These are phyloP conservation scores for Laticauda laticaudata DNA, from an alignment of 2,113 vertebrate species.

Conservation along the genomic window DNA sequence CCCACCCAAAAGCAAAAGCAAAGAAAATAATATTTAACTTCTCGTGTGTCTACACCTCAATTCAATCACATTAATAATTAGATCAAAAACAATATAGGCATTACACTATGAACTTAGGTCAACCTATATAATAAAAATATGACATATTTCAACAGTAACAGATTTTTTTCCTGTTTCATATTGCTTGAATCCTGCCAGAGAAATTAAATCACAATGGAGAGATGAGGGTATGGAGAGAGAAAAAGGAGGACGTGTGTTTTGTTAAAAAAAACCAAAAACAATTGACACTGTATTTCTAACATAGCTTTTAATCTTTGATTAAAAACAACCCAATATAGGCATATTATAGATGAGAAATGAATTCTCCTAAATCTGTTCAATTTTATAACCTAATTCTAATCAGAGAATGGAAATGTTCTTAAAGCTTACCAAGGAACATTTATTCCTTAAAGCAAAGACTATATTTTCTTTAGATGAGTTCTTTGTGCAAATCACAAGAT, in stretches of 20 bases:
- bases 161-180: conserved; percentile 40
- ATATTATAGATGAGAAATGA: conserved; percentile 52
- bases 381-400: conserved; percentile 36
- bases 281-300: neutral
- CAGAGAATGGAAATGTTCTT: conserved; percentile 50
- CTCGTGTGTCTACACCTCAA: conserved; percentile 60
- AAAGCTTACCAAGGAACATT: conserved; percentile 38
- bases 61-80: conserved; percentile 42
- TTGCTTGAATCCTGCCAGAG: conserved; percentile 55
- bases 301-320: conserved; percentile 32
- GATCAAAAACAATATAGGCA: conserved; percentile 43
- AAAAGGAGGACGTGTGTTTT: conserved; percentile 52
- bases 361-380: conserved; percentile 25
- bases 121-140: conserved; percentile 53
- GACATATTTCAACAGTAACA: conserved; percentile 57
- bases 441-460: conserved; percentile 46
- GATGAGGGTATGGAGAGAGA: conserved; percentile 48
- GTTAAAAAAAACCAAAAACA: neutral
- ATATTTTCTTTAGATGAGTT: conserved; percentile 53
- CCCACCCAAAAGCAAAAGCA: conserved; percentile 46
- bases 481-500: conserved; percentile 59
- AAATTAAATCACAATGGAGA: conserved; percentile 51
- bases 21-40: conserved; percentile 52
- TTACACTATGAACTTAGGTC: conserved; percentile 58
- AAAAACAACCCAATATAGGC: conserved; percentile 21